Base-by-base conservation (phyloP, 2,888 invertebrate species). In the Stenodema calcarata region DNA sequence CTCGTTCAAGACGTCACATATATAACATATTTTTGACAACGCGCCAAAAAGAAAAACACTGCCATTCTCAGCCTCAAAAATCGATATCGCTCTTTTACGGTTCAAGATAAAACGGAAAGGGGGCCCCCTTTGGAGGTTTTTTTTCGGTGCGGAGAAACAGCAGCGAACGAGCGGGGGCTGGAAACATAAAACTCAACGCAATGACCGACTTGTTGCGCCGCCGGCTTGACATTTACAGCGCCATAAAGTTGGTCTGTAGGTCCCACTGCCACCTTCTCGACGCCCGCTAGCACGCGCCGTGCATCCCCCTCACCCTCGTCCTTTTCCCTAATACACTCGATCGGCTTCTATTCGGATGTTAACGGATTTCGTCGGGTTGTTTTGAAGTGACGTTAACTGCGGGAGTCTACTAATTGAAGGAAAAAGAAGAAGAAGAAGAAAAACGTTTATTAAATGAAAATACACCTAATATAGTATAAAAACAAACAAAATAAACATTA, bases 171-270 rank as follows among this genome's bases (percentile, higher is more conserved):
- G 84, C 62, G 62, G 62, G 62, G 62, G 62, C 62, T 18, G 73
- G 84, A 84, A 70, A 84, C 70, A 86, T 69, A 86, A 86, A 86
- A 86, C 76, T 86, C 86, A 35, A 86, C 86, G 86, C 78, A 86
- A 86, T 78, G 86, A 86, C 86, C 86, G 86, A 86, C 86, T 86
- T 86, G 86, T 86, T 86, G 86, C 86, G 78, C 84, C 47, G 69
- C 78, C 54, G 54, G 50, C 75, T 73, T 76, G 86, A 86, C 86
- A 79, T 86, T 86, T 86, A 86, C 78, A 70, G 78, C 78, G 78
- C 86, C 76, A 76, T 86, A 86, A 86, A 86, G 78, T 86, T 86
- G 41, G 73, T 28, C 27, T 50, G 28, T 23, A 62, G 62, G 62
- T 62, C 41, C 73, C 35, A 35, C 30, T n/a, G 18, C 62, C 62